phyloP scores from a whole-genome alignment of 2,797 vertebrate genomes.

The Hyperoplus immaculatus region DNA sequence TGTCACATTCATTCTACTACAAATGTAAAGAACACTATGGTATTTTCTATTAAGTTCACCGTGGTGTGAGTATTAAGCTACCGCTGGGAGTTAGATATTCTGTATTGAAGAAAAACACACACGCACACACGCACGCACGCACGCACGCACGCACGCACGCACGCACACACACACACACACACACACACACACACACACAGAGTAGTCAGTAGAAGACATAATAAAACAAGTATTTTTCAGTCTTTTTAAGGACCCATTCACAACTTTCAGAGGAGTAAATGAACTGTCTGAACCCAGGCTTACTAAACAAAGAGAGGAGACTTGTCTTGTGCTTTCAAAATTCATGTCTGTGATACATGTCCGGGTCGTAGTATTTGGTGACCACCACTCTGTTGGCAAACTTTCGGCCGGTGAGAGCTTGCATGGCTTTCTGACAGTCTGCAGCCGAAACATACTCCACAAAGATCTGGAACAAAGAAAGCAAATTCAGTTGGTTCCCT shows the following conservation, averaged over 20 bases:
- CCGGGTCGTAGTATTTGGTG: conserved; percentile 87
- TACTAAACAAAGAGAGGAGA: conserved; percentile 15
- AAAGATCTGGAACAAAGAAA: conserved; percentile 80
- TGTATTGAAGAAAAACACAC: conserved; percentile 26
- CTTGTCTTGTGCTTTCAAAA: conserved; percentile 73
- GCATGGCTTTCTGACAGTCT: conserved; percentile 88
- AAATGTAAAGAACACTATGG: conserved; percentile 42
- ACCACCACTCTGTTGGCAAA: conserved; percentile 88
- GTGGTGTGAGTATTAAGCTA: conserved; percentile 42
- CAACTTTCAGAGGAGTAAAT: conserved; percentile 42
- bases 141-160: too few species aligned
- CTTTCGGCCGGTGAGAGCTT: conserved; percentile 86
- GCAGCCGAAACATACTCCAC: conserved; percentile 85
- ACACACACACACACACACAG: conserved; percentile 22
- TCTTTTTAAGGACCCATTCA: conserved; percentile 43
- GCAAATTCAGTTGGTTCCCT: neutral
- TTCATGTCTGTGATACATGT: conserved; percentile 87
- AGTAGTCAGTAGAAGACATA: conserved; percentile 35
- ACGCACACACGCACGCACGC: too few species aligned
- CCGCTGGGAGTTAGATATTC: conserved; percentile 54
- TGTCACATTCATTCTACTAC: conserved; percentile 59
- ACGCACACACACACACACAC: too few species aligned
- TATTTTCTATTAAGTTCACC: conserved; percentile 32
- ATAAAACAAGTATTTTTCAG: conserved; percentile 44
- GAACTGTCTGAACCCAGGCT: conserved; percentile 5